Evolutionary conservation across 2,797 vertebrate species (phyloP), one percentile per base, ranked within the genome.

Genomic region (Sciurus carolinensis): DNA sequence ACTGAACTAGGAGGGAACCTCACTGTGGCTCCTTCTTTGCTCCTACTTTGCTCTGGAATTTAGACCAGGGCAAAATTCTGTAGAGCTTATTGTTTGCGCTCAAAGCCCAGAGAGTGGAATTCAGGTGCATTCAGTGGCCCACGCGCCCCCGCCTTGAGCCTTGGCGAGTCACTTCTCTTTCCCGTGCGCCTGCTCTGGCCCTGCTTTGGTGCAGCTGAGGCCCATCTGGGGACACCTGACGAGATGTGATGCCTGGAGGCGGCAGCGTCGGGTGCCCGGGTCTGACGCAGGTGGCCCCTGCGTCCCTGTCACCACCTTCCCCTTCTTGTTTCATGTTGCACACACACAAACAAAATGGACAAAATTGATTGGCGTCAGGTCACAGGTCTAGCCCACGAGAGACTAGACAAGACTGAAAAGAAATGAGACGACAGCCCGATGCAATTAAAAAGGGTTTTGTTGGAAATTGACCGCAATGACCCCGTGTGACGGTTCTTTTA

Each of bases 361-460:
- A 79, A 93, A 97, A 85, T 94, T 33, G 15, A 84, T 96, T 94
- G 96, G 88, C 69, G 6, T 93, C 93, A 95, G 97, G 97, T 96
- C 97, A 96, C 81, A 94, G 96, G 84, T 84, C 90, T 72, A 79
- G 94, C 69, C 57, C 22, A 24, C 50, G 84, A 96, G 92, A 87
- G 90, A 85, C 72, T 50, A 85, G 87, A 96, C 81, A 85, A 91
- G 91, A 72, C 86, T 89, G 44, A 66, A 94, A 95, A 95, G 96
- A 97, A 97, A 98, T 97, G 75, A 95, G 93, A 96, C 93, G 93
- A 33, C 6, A 92, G 87, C 84, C 42, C 10, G 87, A 92, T 71
- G 82, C 90, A 96, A 97, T 98, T 97, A 97, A 93, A 95, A 71
- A 87, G 28, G 33, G 62, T 83, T 89, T 82, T 90, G 95, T 87